Percentiles rank a stretch among this genome's conserved stretches.
Evolutionary conservation across 2,797 vertebrate species (phyloP).

Genomic region (Paratrypauchen microcephalus): DNA sequence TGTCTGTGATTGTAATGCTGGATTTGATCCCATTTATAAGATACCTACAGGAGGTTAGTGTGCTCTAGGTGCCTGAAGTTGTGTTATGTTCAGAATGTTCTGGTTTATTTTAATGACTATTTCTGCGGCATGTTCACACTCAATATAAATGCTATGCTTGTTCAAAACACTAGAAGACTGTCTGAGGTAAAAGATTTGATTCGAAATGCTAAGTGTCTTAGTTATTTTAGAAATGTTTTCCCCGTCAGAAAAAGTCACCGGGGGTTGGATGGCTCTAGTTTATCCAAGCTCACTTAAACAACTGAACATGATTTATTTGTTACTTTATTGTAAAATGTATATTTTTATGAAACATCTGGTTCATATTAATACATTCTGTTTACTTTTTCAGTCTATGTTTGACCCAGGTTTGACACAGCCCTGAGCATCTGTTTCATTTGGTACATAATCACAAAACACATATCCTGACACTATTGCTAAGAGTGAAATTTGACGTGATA

Average conservation of each 20-base stretch:
- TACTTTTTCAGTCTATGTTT: not conserved
- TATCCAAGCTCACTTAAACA: conserved; percentile 32
- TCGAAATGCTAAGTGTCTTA: conserved; percentile 32
- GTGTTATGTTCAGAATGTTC: conserved; percentile 53
- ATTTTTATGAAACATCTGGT: conserved; percentile 33
- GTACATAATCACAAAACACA: not conserved
- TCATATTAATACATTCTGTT: not conserved
- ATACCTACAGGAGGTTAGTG: conserved; percentile 31
- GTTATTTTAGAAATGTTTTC: conserved; percentile 28
- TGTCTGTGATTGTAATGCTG: conserved; percentile 70
- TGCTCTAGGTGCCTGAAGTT: conserved; percentile 35
- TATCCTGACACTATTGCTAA: conserved; percentile 17
- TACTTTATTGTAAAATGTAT: conserved; percentile 35
- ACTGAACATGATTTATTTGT: conserved; percentile 33
- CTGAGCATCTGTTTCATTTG: conserved; percentile 32
- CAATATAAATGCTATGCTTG: conserved; percentile 70
- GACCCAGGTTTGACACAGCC: conserved; percentile 9
- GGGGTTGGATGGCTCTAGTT: conserved; percentile 22
- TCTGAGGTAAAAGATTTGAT: conserved; percentile 30
- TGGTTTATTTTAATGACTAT: conserved; percentile 41
- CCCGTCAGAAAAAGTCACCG: conserved; percentile 34
- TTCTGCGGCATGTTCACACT: conserved; percentile 78
- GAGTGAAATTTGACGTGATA: conserved; percentile 7
- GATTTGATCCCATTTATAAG: conserved; percentile 37
- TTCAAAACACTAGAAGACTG: conserved; percentile 57